A percentile compares a stretch with the other conserved stretches of the same genome.
Evolutionary conservation across 1,140 invertebrate species (phyloP).

Genomic region (Polyergus mexicanus): DNA sequence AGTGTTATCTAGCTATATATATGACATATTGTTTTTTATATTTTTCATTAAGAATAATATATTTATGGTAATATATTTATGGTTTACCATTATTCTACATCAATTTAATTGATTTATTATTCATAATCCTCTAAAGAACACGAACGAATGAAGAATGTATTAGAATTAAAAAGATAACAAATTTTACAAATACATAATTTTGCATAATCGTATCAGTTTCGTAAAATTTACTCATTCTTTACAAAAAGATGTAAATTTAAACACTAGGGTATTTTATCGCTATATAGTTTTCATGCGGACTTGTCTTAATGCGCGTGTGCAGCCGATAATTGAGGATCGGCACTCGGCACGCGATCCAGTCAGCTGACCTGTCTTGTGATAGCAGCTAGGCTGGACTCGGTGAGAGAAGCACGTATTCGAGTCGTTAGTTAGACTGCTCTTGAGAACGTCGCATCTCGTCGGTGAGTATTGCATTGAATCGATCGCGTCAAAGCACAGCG

Average conservation of each 20-base stretch:
- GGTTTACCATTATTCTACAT: no score
- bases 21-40: not conserved
- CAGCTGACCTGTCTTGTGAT: conserved; percentile 86
- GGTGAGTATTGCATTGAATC: conserved; percentile 32
- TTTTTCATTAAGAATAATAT: not conserved
- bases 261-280: not conserved
- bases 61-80: not conserved
- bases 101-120: no score
- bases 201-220: not conserved
- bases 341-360: conserved; percentile 76
- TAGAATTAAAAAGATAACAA: no score
- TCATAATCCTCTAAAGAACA: not conserved
- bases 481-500: not conserved
- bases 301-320: conserved; percentile 8
- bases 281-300: conserved; percentile 28
- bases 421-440: conserved; percentile 76
- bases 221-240: not conserved
- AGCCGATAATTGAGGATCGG: conserved; percentile 68
- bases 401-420: conserved; percentile 46
- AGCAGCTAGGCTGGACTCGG: conserved; percentile 72
- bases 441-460: conserved; percentile 69
- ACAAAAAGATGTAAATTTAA: not conserved
- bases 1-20: not conserved
- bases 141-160: not conserved
- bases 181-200: not conserved